Base-by-base conservation (phyloP, 2,113 vertebrate genomes). In the Amphiprion ocellaris region DNA sequence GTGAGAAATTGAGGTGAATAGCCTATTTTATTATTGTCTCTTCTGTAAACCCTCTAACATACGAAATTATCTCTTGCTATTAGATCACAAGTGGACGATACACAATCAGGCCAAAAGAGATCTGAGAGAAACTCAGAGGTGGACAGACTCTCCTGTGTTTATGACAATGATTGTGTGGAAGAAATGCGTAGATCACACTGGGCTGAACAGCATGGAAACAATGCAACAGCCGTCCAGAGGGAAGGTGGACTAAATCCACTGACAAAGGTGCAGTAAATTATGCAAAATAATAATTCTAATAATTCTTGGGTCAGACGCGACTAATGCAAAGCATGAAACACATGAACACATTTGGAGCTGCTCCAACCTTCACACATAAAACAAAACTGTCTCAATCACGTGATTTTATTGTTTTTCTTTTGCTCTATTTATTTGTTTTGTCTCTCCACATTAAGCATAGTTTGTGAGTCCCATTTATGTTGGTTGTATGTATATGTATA, bases 101-200 rank as follows among this genome's bases (percentile, higher is more conserved):
- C n/a, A 16, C 62, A 69, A 39, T 39, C 37, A 26, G 9, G 23
- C 3, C 17, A 16, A 2, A 5, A 10, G 2, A 3, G 30, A 63
- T 5, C 47, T 10, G 47, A 77, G 11, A 69, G 8, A 10, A 16
- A 52, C 30, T 1, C 54, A n/a, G 75, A 80, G 33, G 65, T 15
- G 65, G 63, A 82, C 19, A 49, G 21, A 12, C 54, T 6, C 15
- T 62, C 60, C 7, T 11, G 4, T 55, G 39, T 86, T 60, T 83
- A 85, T 75, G 65, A 74, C 17, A 85, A 85, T 60, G 37, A 49
- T 7, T 56, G 16, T 41, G 5, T 66, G 33, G 60, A 33, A 37
- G 50, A 79, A 11, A 52, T 76, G 8, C 17, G 2, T 6, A 26
- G 17, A 55, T 26, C 3, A 37, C 1, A 0, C 5, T 53, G 3